Percentiles rank a stretch among this genome's conserved stretches.
Evolutionary conservation across 2,888 invertebrate genomes (phyloP).

Genomic region (Erebia epiphron): DNA sequence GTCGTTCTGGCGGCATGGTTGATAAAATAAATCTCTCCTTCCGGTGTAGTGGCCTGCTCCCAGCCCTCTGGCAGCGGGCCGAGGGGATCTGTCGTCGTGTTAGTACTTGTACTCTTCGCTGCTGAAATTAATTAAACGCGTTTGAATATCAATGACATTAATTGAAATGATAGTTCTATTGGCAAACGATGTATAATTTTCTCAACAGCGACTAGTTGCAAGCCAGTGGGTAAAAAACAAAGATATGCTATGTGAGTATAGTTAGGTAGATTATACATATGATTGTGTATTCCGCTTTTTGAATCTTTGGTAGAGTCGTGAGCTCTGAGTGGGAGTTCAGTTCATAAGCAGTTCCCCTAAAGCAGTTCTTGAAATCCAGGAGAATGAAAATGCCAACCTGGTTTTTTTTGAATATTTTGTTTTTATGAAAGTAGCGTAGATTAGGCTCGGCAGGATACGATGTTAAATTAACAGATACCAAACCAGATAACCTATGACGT

Average conservation of each 20-base stretch:
- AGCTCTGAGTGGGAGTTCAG: no score
- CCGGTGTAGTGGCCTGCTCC: slow-evolving; percentile 93
- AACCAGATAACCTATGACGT: no score
- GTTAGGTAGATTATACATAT: no score
- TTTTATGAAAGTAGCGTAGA: no score
- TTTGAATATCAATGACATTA: slow-evolving; percentile 39
- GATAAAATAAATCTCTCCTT: slow-evolving; percentile 94
- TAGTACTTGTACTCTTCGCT: slow-evolving; percentile 82
- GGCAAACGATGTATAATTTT: slow-evolving; percentile 60
- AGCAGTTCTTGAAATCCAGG: no score
- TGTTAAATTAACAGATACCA: no score
- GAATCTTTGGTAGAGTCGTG: no score
- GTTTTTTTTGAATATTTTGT: no score
- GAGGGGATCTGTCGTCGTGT: slow-evolving; percentile 82
- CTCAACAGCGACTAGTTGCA: slow-evolving; percentile 79
- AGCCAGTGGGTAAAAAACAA: slow-evolving; percentile 52
- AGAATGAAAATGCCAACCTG: no score
- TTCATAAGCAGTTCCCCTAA: no score
- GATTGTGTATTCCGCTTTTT: no score
- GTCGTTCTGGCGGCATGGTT: slow-evolving; percentile 97
- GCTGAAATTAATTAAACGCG: slow-evolving; percentile 76
- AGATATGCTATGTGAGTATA: slow-evolving; percentile 19
- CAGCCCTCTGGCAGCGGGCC: slow-evolving; percentile 93
- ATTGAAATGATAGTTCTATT: slow-evolving; percentile 36
- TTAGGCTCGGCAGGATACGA: no score